Evolutionary conservation across 1,140 invertebrate species (phyloP).

Genomic region (Drosophila azteca): DNA sequence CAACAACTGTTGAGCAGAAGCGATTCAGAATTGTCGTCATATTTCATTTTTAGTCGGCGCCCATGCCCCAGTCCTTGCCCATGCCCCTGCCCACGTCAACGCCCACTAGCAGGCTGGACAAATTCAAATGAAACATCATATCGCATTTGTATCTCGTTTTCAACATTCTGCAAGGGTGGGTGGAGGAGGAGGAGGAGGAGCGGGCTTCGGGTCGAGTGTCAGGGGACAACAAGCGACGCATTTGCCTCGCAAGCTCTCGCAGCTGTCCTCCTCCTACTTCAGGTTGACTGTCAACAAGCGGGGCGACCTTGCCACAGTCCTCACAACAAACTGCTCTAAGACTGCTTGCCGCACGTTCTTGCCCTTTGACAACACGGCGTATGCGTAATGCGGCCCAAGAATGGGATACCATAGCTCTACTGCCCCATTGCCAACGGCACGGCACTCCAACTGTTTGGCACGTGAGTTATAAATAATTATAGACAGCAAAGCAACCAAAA

Average conservation of each 20-base stretch:
- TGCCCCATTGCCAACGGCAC: constrained; percentile 8
- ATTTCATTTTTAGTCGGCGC: constrained; percentile 70
- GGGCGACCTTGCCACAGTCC: constrained; percentile 32
- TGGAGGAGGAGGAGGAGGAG: no score
- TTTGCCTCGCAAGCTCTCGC: constrained; percentile 57
- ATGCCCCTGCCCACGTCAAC: constrained; percentile 34
- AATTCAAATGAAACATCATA: constrained; percentile 74
- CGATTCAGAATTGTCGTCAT: constrained; percentile 66
- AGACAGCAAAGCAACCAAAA: constrained; percentile 53
- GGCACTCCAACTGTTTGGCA: constrained; percentile 39
- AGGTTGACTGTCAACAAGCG: constrained; percentile 55
- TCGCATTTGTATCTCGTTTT: constrained; percentile 57
- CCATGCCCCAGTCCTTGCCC: constrained; percentile 18
- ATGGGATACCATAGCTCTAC: neutral
- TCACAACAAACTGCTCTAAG: neutral
- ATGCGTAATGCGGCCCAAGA: constrained; percentile 59
- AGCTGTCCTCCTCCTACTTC: constrained; percentile 18
- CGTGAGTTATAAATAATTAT: constrained; percentile 78
- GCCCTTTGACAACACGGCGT: constrained; percentile 53
- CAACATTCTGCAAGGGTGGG: constrained; percentile 7
- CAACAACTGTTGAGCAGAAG: constrained; percentile 25
- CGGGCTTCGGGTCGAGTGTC: constrained; percentile 24
- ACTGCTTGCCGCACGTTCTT: constrained; percentile 41
- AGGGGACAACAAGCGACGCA: constrained; percentile 35
- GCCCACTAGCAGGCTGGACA: constrained; percentile 47